Evolutionary conservation across 2,888 invertebrate genomes (phyloP).

Genomic region (Diaperis boleti): DNA sequence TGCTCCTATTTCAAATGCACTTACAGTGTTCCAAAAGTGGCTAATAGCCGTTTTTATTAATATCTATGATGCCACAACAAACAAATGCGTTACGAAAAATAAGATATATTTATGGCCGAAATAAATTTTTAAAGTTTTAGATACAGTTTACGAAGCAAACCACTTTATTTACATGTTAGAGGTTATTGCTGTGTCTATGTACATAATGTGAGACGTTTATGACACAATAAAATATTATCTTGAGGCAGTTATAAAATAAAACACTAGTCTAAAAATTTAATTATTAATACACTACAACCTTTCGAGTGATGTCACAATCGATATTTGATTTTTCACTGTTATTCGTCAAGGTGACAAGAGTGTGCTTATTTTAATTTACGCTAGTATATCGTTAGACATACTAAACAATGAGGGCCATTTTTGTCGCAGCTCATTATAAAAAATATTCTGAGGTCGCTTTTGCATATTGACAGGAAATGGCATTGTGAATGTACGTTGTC

Average conservation of each 20-base stretch:
- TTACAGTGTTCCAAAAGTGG: too few species aligned
- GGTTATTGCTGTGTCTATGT: too few species aligned
- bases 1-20: too few species aligned
- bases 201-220: too few species aligned
- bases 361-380: slow-evolving; percentile 29
- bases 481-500: slow-evolving; percentile 10
- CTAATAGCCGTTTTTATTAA: too few species aligned
- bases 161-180: too few species aligned
- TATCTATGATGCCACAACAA: too few species aligned
- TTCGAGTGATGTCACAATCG: background rate
- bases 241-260: slow-evolving; percentile 11
- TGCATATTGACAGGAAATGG: slow-evolving; percentile 27
- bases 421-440: slow-evolving; percentile 6
- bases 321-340: background rate
- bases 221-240: slow-evolving; percentile 28
- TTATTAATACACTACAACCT: background rate
- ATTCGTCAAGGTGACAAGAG: slow-evolving; percentile 24
- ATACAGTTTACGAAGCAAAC: too few species aligned
- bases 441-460: slow-evolving; percentile 20
- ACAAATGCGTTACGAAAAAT: too few species aligned
- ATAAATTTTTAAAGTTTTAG: too few species aligned
- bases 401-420: slow-evolving; percentile 28
- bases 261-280: background rate
- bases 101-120: too few species aligned
- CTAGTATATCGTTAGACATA: slow-evolving; percentile 18